Base-by-base conservation (phyloP, 2,113 vertebrate genomes). In the Hemichromis elongatus region DNA sequence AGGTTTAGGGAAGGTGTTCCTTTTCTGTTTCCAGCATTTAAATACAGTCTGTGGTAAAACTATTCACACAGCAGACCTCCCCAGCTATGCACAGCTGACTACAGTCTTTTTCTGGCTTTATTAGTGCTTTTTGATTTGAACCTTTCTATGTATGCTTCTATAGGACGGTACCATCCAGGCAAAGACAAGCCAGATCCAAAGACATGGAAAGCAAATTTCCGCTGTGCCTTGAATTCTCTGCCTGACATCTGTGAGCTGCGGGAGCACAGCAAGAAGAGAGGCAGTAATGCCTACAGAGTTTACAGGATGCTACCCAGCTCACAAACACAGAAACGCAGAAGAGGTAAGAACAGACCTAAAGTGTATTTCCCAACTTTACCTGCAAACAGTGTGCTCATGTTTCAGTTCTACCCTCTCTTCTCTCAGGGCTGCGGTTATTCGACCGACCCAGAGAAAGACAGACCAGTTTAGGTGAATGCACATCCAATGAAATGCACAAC, bases 131-230 rank as follows among this genome's bases (percentile, higher is more conserved):
- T 53, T 9, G 14, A 16, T 14, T 47, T 47, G 6, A 70, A 70
- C 21, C 21, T 70, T 75, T 12, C 26, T n/a, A 47, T 33, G 7
- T 52, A 2, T 54, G 2, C 30, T 33, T 28, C 13, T 35, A 24
- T 21, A 93, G 96, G 96, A 66, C 87, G 95, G 53, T 96, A 96
- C 81, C 95, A 81, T 68, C 96, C 96, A n/a, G 96, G 91, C 19
- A 93, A 92, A 91, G 96, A 97, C 92, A 93, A 94, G 11, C 96
- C 96, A 1, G 96, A 97, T 79, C 96, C 96, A 7, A 97, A 97
- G 89, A 96, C 96, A 1, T 97, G 96, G 96, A 97, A 97, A 84
- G 96, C 96, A 3, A 97, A 97, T 80, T 97, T 97, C 84, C 93
- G 96, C 63, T 97, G 96, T 30, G 96, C 96, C 7, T 91, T 97